Base-by-base conservation (phyloP, 1,140 invertebrate species). In the Amphibalanus amphitrite region DNA sequence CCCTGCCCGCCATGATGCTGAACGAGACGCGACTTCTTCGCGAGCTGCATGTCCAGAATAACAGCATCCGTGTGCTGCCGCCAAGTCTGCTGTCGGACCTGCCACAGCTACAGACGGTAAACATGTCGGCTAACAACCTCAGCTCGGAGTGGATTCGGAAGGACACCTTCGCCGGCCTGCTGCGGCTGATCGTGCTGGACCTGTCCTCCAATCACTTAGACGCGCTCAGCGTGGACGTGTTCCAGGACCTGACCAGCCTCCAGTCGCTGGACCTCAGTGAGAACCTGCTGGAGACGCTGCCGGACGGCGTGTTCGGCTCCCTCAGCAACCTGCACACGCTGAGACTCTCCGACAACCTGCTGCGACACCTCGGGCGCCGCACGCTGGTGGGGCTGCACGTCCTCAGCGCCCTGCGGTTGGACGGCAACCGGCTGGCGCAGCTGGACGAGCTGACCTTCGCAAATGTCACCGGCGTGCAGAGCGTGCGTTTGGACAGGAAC, bases 291-390 rank as follows among this genome's bases (percentile, higher is more conserved):
- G 87, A 91, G 78, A 86, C 83, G 65, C 87, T 93, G 72, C 88
- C 88, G 0, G 86, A 89, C 1, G 86, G 90, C 75, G 89, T 90
- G 8, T 92, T 93, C 78, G 83, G 88, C 3, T 87, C 89, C 0
- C 88, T 91, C 85, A 90, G 89, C 79, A 92, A 92, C 80, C 81
- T 93, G 38, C 90, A 92, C 76, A 91, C 89, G 0, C 81, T 93
- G 65, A 83, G 90, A 40, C 82, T 93, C 47, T 90, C 88, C 0
- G 87, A 88, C 78, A 93, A 93, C 80, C 86, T 86, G 76, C 84
- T 93, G 67, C 87, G 85, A 70, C 86, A 86, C 72, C 81, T 92
- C 68, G 88, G 90, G 77, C 87, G 88, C 1, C 87, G 87, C 76
- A 86, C 89, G 20, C 81, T 93, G 69, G 89, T 90, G 78, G 90